Evolutionary conservation across 2,888 invertebrate genomes (phyloP).

Genomic region (Zeuzera pyrina): DNA sequence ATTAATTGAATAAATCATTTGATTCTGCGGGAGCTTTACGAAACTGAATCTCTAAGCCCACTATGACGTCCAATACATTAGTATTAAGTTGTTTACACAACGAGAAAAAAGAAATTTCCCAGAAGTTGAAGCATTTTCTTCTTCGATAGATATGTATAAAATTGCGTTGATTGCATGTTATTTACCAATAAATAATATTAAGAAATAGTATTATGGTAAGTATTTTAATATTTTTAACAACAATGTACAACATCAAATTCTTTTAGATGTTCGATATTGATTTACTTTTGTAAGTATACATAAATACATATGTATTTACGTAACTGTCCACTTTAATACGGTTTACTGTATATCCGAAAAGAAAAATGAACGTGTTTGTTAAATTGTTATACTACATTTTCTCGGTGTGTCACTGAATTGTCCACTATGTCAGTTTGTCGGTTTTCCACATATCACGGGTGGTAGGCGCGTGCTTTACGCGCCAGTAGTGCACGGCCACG

Average conservation of each 20-base stretch:
- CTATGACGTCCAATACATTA: constrained; percentile 42
- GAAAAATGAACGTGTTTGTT: no score
- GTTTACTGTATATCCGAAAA: no score
- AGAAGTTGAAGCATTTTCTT: no score
- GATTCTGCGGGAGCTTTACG: constrained; percentile 34
- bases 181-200: no score
- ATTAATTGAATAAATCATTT: constrained; percentile 37
- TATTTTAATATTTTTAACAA: no score
- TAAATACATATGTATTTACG: background rate
- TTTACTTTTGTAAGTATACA: background rate
- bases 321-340: background rate
- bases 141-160: no score
- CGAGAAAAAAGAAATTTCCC: no score
- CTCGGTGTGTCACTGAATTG: constrained; percentile 25
- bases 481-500: constrained; percentile 45
- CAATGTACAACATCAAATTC: background rate
- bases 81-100: constrained; percentile 22
- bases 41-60: constrained; percentile 35
- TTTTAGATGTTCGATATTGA: background rate
- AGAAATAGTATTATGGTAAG: no score
- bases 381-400: no score
- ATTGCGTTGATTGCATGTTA: no score
- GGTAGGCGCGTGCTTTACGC: constrained; percentile 38
- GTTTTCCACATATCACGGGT: constrained; percentile 57
- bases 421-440: constrained; percentile 32